Base-by-base conservation (phyloP, 2,113 vertebrate genomes). In the Tautogolabrus adspersus region DNA sequence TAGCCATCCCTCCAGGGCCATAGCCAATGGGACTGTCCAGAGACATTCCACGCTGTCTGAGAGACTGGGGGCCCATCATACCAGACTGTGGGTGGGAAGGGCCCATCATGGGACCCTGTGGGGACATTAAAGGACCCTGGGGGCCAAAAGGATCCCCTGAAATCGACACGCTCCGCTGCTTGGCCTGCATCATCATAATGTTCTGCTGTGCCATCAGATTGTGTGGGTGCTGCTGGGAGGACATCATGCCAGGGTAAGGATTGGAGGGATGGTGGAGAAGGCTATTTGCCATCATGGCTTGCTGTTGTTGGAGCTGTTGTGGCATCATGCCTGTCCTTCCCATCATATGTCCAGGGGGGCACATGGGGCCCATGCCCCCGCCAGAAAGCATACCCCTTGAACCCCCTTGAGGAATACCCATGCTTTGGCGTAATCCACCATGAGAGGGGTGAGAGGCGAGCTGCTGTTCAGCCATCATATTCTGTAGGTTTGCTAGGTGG, bases 401-500 rank as follows among this genome's bases (percentile, higher is more conserved):
- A 84, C 79, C 87, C 19, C 89, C 88, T 82, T 94, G 96, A 82
- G 94, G 92, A 78, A 94, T 89, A 49, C 87, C 93, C 89, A 96
- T 92, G 66, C 93, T 92, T 34, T 95, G 93, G 80, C 97, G 95
- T 49, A 94, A 92, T 9, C 89, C 92, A 13, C 81, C 79, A 8
- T 94, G 95, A 8, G 93, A 87, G 8, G 96, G 94, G 62, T 93
- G 93, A 70, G 89, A 85, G 0, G 95, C 92, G 21, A 96, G 93
- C 72, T 94, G 94, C 91, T 98, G 98, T 55, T 99, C 97, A 6
- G 95, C 95, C 97, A 99, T 98, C 97, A 99, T 99, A 92, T 97
- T 99, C 94, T 99, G 98, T 79, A 99, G 91, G 95, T 97, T 97
- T 89, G 97, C 96, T 69, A 99, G 95, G 89, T 99, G 98, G 74